Evolutionary conservation across 2,797 vertebrate species (phyloP), one percentile per base, ranked within the genome.

Genomic region (Lophotriccus pileatus): DNA sequence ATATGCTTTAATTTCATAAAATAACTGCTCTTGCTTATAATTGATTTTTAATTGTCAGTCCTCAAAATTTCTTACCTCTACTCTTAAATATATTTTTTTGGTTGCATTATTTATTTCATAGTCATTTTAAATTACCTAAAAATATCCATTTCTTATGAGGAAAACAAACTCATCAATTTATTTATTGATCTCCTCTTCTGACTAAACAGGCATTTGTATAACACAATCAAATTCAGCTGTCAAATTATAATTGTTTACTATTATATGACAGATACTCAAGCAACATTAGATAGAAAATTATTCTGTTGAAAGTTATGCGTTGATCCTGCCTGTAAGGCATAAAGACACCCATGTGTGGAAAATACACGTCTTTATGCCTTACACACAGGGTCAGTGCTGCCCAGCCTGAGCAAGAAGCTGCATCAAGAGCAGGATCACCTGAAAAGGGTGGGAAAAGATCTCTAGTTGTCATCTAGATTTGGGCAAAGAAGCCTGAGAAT

Each of bases 81-180:
- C 24, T 44, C 6, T 46, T 94, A 41, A 76, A 78, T 13, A 20
- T 49, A 43, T 76, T 46, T 85, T 50, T 50, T 80, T 64, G 49
- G 20, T 79, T 36, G 6, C 15, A n/a, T 47, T 9, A 44, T 86
- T 96, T 94, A 81, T 95, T 84, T 91, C 9, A 60, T 60, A 75
- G 3, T 3, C 24, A 82, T 70, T 73, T 93, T 81, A 91, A 90
- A 93, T 90, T 86, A 91, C 30, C 63, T 79, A 32, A 89, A 88
- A 91, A 60, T 91, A 91, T 37, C 36, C 6, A 62, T 49, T 86
- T 50, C 32, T 46, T 49, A 36, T 20, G 56, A 41, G 74, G 53
- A 86, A 94, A 93, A 78, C 18, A 89, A 87, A 58, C 21, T 22
- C 17, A 93, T 94, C 22, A 60, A 77, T 95, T 94, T 91, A 81